phyloP scores from a whole-genome alignment of 2,888 invertebrate genomes.

The Leptinotarsa haldemani region DNA sequence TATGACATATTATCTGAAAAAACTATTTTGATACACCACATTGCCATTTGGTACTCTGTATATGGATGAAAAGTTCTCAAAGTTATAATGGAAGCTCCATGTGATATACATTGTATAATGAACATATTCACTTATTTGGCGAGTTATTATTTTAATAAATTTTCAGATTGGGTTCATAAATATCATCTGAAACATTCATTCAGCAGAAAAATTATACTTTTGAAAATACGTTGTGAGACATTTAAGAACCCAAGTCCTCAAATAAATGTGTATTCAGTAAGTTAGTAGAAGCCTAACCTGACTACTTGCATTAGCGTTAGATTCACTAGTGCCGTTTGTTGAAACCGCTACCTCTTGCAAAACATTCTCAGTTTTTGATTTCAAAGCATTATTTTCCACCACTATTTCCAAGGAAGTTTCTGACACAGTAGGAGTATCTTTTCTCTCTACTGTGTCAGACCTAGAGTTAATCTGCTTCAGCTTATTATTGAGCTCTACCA shows the following conservation, averaged over 20 bases:
- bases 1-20: too few species aligned
- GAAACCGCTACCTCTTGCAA: conserved; percentile 32
- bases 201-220: too few species aligned
- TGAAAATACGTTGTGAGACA: not conserved
- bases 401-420: conserved; percentile 29
- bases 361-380: conserved; percentile 18
- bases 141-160: too few species aligned
- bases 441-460: conserved; percentile 51
- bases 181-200: not conserved
- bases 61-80: too few species aligned
- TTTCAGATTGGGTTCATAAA: not conserved
- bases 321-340: conserved; percentile 20
- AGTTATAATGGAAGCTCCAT: too few species aligned
- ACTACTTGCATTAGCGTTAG: conserved; percentile 32
- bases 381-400: conserved; percentile 23
- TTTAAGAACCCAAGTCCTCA: not conserved
- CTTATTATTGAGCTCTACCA: conserved; percentile 72
- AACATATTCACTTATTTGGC: too few species aligned
- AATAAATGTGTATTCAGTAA: conserved; percentile 13
- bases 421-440: conserved; percentile 33
- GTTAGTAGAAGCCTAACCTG: conserved; percentile 42
- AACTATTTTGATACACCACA: too few species aligned
- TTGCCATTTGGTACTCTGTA: too few species aligned
- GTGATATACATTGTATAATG: too few species aligned
- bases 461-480: conserved; percentile 72